Evolutionary conservation across 2,797 vertebrate species (phyloP).

Genomic region (Taeniopygia guttata): DNA sequence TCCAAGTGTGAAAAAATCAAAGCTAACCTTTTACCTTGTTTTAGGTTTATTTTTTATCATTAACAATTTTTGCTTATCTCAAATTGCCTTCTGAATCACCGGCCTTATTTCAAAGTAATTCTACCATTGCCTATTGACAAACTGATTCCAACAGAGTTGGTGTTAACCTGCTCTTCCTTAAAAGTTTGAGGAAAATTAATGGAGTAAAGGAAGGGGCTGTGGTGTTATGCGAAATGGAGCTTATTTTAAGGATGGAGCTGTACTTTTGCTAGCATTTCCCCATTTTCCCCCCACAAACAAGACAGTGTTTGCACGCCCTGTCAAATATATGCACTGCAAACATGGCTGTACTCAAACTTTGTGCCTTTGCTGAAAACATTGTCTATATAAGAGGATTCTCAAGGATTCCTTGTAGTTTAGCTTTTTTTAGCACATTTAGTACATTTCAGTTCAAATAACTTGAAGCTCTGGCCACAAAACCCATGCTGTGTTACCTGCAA

Average conservation of each 20-base stretch:
- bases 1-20: background rate
- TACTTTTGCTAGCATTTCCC: background rate
- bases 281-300: rapidly evolving
- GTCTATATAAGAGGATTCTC: background rate
- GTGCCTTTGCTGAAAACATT: background rate
- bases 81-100: background rate
- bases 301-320: rapidly evolving
- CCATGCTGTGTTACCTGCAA: rapidly evolving
- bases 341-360: background rate
- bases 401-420: background rate
- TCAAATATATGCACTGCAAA: rapidly evolving
- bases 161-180: background rate
- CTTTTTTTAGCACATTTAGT: background rate
- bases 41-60: background rate
- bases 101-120: background rate
- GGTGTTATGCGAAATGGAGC: background rate
- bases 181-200: background rate
- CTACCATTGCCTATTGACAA: background rate
- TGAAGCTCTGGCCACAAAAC: background rate
- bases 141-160: background rate
- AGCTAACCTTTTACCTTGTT: background rate
- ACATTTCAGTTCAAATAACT: background rate
- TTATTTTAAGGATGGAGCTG: background rate
- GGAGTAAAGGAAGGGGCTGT: background rate
- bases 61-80: background rate